A percentile compares a stretch with the other conserved stretches of the same genome.
phyloP scores from a whole-genome alignment of 2,888 invertebrate species.

The Mythimna impura region DNA sequence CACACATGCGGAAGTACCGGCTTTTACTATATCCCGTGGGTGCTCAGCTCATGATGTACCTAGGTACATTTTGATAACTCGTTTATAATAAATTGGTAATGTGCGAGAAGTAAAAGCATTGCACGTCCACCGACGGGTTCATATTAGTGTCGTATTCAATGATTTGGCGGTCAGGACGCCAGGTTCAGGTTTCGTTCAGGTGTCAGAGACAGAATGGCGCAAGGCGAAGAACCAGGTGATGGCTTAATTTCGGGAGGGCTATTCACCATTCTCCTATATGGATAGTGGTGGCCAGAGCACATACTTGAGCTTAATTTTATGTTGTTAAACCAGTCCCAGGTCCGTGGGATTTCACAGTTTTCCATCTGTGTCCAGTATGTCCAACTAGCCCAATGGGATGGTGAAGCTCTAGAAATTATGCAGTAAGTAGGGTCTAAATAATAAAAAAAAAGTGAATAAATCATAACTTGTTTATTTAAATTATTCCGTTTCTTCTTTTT shows the following conservation, averaged over 20 bases:
- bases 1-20: too few species aligned
- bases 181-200: too few species aligned
- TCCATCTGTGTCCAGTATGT: background rate
- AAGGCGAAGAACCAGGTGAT: background rate
- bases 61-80: background rate
- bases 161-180: too few species aligned
- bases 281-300: background rate
- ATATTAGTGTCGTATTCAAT: background rate
- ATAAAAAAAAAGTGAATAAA: slow-evolving; percentile 33
- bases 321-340: too few species aligned
- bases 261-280: background rate
- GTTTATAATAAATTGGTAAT: background rate
- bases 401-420: background rate
- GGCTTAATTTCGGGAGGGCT: too few species aligned
- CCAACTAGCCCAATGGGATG: background rate
- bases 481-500: slow-evolving; percentile 52
- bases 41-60: too few species aligned
- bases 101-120: too few species aligned
- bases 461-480: slow-evolving; percentile 55
- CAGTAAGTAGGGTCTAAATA: background rate
- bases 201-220: background rate
- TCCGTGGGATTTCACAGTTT: background rate
- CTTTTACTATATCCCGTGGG: too few species aligned
- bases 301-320: background rate
- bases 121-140: background rate